A percentile compares a stretch with the other conserved stretches of the same genome.
Evolutionary conservation across 2,888 invertebrate genomes (phyloP).

Genomic region (Ernsta delagoae): DNA sequence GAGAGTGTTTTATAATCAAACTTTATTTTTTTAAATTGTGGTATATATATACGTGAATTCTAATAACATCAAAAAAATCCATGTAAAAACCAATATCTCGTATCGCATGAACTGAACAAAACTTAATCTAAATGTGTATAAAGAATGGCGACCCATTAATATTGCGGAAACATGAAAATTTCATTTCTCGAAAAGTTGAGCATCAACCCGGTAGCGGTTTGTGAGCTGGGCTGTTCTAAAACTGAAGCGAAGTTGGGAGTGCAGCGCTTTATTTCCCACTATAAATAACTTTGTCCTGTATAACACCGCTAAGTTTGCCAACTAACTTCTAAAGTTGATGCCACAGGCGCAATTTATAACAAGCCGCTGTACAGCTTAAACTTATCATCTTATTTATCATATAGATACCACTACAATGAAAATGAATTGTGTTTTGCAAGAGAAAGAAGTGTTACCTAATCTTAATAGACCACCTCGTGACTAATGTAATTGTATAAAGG

Average conservation of each 20-base stretch:
- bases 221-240: conserved; percentile 58
- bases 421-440: neutral
- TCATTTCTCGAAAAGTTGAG: conserved; percentile 65
- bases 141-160: conserved; percentile 19
- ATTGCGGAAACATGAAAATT: conserved; percentile 46
- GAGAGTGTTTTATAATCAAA: neutral
- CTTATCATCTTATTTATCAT: conserved; percentile 14
- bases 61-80: neutral
- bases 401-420: neutral
- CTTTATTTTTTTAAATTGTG: no score
- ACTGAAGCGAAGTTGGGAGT: conserved; percentile 62
- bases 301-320: conserved; percentile 33
- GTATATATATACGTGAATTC: conserved; percentile 6
- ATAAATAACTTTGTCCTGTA: conserved; percentile 73
- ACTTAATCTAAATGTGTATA: neutral
- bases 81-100: no score
- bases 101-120: no score
- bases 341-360: conserved; percentile 31
- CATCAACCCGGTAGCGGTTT: conserved; percentile 68
- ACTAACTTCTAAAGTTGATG: conserved; percentile 35
- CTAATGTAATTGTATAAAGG: no score
- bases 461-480: no score
- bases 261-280: conserved; percentile 63
- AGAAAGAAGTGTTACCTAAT: no score
- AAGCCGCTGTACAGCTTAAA: conserved; percentile 23